phyloP scores from a whole-genome alignment of 2,113 vertebrate genomes.

The Cheilinus undulatus region DNA sequence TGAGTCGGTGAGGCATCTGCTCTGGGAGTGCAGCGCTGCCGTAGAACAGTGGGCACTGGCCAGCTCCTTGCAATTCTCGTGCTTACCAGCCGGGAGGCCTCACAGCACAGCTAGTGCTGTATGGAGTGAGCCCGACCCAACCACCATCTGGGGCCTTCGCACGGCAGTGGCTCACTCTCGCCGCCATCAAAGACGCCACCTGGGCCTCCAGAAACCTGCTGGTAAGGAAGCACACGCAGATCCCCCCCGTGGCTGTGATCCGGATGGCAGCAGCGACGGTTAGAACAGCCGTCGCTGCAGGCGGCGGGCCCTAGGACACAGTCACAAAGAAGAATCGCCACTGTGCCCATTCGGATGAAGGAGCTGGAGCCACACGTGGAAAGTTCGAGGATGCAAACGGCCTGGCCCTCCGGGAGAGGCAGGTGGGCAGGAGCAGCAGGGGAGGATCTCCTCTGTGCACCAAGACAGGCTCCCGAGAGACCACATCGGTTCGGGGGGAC shows the following conservation, averaged over 20 bases:
- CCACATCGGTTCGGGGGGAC: too few species aligned
- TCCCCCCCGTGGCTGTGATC: constrained; percentile 21
- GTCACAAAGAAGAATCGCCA: constrained; percentile 27
- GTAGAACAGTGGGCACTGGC: constrained; percentile 1
- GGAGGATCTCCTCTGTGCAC: too few species aligned
- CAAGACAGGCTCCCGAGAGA: too few species aligned
- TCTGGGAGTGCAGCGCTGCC: constrained; percentile 9
- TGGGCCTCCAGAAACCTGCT: constrained; percentile 39
- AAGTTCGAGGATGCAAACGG: background rate
- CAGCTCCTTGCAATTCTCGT: background rate
- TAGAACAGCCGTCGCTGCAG: background rate
- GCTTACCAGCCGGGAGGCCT: background rate
- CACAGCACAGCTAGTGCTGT: background rate
- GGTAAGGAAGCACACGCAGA: constrained; percentile 36
- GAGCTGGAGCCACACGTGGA: background rate
- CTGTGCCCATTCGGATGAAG: constrained; percentile 33
- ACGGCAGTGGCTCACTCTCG: constrained; percentile 4
- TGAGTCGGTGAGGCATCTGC: background rate
- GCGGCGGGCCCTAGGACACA: constrained; percentile 29
- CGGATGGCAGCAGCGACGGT: background rate
- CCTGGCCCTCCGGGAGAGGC: background rate
- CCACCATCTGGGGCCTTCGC: background rate
- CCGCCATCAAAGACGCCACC: constrained; percentile 23
- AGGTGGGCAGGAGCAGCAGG: background rate
- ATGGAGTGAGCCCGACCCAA: background rate